A percentile compares a stretch with the other conserved stretches of the same genome.
Conservation (phyloP, 2,888 invertebrate species). For the Lepidocyrtoides sp. region DNA sequence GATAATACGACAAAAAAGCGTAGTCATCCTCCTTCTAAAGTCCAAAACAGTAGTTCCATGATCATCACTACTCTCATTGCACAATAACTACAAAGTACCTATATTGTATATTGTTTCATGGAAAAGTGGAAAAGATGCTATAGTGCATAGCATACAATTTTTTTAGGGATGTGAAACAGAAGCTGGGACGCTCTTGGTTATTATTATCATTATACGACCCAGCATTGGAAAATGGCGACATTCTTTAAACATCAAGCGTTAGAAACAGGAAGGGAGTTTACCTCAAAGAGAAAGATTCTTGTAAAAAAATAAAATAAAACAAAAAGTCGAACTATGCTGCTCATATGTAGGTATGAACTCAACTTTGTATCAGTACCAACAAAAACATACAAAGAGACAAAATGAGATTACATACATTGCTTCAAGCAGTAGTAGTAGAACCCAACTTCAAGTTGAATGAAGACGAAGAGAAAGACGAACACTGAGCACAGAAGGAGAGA, state of each 20-base stretch:
- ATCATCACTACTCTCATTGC: not conserved
- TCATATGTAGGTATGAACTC: too few relatives aligned
- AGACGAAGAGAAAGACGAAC: not conserved
- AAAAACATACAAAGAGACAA: constrained; percentile 38
- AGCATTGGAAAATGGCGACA: not conserved
- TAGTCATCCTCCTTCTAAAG: not conserved
- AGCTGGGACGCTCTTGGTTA: not conserved
- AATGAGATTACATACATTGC: constrained; percentile 56
- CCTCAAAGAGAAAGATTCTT: constrained; percentile 7
- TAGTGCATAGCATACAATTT: too few relatives aligned
- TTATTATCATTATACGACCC: not conserved
- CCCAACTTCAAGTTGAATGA: constrained; percentile 11
- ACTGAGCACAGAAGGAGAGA: not conserved
- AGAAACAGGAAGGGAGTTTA: constrained; percentile 37
- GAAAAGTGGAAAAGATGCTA: too few relatives aligned
- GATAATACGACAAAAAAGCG: not conserved
- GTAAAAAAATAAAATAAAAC: constrained; percentile 10
- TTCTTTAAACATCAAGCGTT: constrained; percentile 34
- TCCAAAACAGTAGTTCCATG: not conserved
- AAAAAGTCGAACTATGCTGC: too few relatives aligned
- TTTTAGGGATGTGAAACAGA: too few relatives aligned
- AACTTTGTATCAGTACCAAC: too few relatives aligned
- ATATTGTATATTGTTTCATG: not conserved
- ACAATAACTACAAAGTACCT: too few relatives aligned
- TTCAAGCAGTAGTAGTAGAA: not conserved